Percentiles rank a stretch among this genome's conserved stretches.
phyloP scores from a whole-genome alignment of 2,888 invertebrate genomes.

The Alloscopus bannaensis region DNA sequence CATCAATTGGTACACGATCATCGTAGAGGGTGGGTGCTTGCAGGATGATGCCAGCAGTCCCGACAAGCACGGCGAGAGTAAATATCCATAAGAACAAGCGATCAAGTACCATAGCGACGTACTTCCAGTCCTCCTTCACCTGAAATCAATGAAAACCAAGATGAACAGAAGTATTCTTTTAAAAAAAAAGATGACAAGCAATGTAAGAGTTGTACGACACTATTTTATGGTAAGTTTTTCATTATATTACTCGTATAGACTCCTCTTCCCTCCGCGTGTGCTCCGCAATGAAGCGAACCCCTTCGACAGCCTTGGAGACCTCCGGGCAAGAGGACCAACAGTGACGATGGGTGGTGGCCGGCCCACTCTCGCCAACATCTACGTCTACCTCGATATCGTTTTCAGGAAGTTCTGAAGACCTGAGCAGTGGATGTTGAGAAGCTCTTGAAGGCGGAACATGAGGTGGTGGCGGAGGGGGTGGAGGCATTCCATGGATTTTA shows the following conservation, averaged over 20 bases:
- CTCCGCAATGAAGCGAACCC: conserved; percentile 93
- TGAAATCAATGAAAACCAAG: conserved; percentile 74
- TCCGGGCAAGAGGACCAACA: conserved; percentile 92
- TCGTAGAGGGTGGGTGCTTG: conserved; percentile 94
- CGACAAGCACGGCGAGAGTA: conserved; percentile 92
- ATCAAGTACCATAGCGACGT: conserved; percentile 94
- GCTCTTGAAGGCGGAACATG: conserved; percentile 71
- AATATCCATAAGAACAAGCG: conserved; percentile 95
- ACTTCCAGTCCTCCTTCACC: conserved; percentile 97
- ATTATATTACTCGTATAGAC: conserved; percentile 89
- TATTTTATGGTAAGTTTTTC: not conserved
- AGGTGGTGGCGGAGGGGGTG: conserved; percentile 74
- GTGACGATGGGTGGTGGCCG: conserved; percentile 49
- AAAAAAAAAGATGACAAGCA: no score
- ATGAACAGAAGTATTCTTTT: no score
- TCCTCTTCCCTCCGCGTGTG: conserved; percentile 94
- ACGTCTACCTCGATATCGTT: conserved; percentile 70
- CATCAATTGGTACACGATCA: conserved; percentile 90
- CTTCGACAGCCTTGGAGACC: conserved; percentile 93
- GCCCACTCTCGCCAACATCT: conserved; percentile 64
- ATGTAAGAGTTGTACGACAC: no score
- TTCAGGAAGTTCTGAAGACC: conserved; percentile 72
- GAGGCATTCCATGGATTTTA: conserved; percentile 76
- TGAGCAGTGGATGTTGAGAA: conserved; percentile 72
- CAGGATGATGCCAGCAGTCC: conserved; percentile 91